Evolutionary conservation across 2,888 invertebrate species (phyloP).

Genomic region (Synanthedon myopaeformis): DNA sequence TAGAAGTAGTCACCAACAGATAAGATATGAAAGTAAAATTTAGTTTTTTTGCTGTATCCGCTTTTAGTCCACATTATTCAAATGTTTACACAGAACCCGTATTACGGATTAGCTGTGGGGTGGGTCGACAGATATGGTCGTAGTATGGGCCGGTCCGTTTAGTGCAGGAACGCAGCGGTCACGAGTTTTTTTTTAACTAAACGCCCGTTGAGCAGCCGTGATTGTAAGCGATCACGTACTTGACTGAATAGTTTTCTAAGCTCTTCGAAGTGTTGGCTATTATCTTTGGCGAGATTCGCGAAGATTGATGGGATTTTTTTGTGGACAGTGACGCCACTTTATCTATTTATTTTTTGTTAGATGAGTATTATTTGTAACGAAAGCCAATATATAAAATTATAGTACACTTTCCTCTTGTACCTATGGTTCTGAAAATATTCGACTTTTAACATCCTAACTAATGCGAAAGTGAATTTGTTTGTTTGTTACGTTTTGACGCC

Average conservation of each 20-base stretch:
- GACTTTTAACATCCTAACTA: no score
- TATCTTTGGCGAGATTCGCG: background rate
- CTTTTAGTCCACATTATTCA: background rate
- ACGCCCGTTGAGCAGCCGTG: background rate
- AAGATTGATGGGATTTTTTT: no score
- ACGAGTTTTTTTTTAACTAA: background rate
- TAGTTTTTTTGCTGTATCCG: background rate
- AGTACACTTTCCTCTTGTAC: no score
- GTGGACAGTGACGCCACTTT: constrained; percentile 8
- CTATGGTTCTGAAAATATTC: no score
- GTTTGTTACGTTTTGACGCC: no score
- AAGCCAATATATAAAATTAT: no score
- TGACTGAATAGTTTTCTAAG: background rate
- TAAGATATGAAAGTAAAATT: no score
- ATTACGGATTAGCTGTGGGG: background rate
- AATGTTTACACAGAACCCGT: background rate
- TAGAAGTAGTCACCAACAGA: no score
- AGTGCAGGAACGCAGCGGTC: background rate
- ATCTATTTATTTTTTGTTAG: background rate
- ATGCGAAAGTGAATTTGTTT: no score
- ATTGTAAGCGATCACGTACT: background rate
- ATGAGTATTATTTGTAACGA: no score
- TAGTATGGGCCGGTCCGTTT: constrained; percentile 9
- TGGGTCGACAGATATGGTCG: constrained; percentile 8
- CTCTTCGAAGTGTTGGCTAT: background rate